Percentiles rank a stretch among this genome's conserved stretches.
Conservation (phyloP, 2,113 vertebrate species). For the Mesitornis unicolor region DNA sequence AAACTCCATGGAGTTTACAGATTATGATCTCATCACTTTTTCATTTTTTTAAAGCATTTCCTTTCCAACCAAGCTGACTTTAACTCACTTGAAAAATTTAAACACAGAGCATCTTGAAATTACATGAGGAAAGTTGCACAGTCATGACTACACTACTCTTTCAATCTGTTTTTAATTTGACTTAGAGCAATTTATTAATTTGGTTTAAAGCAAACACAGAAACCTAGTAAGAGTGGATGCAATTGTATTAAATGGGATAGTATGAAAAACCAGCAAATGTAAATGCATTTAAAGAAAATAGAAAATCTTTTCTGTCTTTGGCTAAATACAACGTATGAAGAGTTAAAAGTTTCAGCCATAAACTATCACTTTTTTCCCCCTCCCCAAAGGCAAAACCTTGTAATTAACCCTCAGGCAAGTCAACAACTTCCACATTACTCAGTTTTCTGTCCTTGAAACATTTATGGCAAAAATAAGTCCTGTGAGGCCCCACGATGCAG, state of each 20-base stretch:
- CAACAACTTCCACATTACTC: neutral
- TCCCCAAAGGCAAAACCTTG: neutral
- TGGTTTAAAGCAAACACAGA: neutral
- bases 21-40: neutral
- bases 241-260: neutral
- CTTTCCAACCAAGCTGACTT: neutral
- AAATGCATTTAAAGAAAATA: neutral
- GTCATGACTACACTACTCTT: neutral
- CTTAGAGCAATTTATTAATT: neutral
- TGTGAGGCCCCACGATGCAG: neutral
- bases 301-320: neutral
- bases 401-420: constrained; percentile 8
- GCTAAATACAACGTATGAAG: neutral
- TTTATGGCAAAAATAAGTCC: neutral
- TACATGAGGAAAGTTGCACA: neutral
- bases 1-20: neutral
- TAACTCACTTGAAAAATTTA: neutral
- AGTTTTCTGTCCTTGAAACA: constrained; percentile 9
- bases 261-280: neutral
- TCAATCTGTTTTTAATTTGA: neutral
- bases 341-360: neutral
- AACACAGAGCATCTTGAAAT: neutral
- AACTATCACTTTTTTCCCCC: neutral
- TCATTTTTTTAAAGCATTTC: neutral
- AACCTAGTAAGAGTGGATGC: neutral